Base-by-base conservation (phyloP, 2,113 vertebrate genomes). In the Cacatua alba region DNA sequence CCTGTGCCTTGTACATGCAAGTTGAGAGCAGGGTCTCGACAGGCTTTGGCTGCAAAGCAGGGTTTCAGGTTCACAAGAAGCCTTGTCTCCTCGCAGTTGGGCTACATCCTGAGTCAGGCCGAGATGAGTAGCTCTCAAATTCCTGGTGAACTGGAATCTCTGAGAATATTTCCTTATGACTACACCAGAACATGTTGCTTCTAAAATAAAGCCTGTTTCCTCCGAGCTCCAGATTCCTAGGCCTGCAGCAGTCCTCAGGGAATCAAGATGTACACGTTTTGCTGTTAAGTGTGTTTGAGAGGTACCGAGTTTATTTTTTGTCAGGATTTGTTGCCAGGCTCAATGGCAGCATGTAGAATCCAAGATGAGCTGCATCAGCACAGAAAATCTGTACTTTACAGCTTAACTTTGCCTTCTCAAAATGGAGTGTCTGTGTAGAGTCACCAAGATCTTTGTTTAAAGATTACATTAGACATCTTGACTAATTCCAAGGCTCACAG, bases 141-240 rank as follows among this genome's bases (percentile, higher is more conserved):
- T 86, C 76, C 63, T 63, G 74, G n/a, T 79, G 69, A 92, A 52
- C 43, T 19, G 48, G 57, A 64, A 91, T 92, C 94, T 76, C 69
- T 79, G 81, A 71, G 77, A 91, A 23, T 48, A 60, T 91, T 84
- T 92, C 68, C 16, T 87, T 31, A 64, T 6, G 43, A 51, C 46
- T 60, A 25, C 48, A 86, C 35, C 88, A 89, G 82, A 83, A 68
- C 17, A 75, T 48, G 52, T 55, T 86, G 51, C 69, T 92, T 72
- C 74, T 84, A 59, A 89, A 96, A 84, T 46, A 94, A 86, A 75
- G 44, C 57, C 74, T 94, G 46, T 81, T 85, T 74, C 48, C 62
- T 64, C 51, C n/a, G 43, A 89, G 65, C 62, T 89, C 81, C 80
- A 87, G 69, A 60, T 75, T 84, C 74, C 52, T 31, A 19, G 60